These are phyloP conservation scores for Phrynocephalus guinanensis DNA, from an alignment of 2,797 vertebrate species.

Conservation along the genomic window DNA sequence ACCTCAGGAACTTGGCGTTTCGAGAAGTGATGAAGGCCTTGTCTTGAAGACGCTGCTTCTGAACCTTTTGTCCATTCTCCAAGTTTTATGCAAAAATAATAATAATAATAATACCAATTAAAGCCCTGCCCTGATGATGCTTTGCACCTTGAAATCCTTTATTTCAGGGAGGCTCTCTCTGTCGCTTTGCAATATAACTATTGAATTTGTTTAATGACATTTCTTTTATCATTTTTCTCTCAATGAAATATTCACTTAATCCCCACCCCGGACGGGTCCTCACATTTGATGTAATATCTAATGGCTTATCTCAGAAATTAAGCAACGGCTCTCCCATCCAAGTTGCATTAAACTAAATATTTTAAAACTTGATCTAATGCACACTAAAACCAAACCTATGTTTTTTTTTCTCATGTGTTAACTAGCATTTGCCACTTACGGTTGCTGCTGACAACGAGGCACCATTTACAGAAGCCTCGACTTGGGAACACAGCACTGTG, in stretches of 20 bases:
- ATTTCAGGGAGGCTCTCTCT: constrained; percentile 81
- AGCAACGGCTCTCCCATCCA: neutral
- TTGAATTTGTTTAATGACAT: constrained; percentile 45
- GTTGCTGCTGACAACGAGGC: constrained; percentile 1
- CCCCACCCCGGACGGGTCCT: constrained; percentile 46
- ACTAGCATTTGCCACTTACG: neutral
- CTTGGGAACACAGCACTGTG: fast-evolving
- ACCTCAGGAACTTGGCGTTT: constrained; percentile 80
- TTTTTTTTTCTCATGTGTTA: constrained; percentile 35
- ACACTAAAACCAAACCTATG: constrained; percentile 39
- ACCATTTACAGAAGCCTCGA: constrained; percentile 34
- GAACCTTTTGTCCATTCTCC: constrained; percentile 61
- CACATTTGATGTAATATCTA: constrained; percentile 6
- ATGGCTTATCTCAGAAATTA: neutral
- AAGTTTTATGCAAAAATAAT: constrained; percentile 55
- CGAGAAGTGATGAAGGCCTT: constrained; percentile 79
- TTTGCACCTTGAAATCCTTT: constrained; percentile 78
- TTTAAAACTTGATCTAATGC: constrained; percentile 25
- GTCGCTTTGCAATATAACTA: constrained; percentile 56
- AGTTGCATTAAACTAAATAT: constrained; percentile 23
- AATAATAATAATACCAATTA: neutral
- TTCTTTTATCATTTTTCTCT: constrained; percentile 40
- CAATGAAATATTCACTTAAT: constrained; percentile 47
- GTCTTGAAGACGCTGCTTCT: constrained; percentile 72
- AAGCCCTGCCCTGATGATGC: constrained; percentile 32